A percentile compares a stretch with the other conserved stretches of the same genome.
phyloP scores from a whole-genome alignment of 2,113 vertebrate genomes.

The Odobenus rosmarus region DNA sequence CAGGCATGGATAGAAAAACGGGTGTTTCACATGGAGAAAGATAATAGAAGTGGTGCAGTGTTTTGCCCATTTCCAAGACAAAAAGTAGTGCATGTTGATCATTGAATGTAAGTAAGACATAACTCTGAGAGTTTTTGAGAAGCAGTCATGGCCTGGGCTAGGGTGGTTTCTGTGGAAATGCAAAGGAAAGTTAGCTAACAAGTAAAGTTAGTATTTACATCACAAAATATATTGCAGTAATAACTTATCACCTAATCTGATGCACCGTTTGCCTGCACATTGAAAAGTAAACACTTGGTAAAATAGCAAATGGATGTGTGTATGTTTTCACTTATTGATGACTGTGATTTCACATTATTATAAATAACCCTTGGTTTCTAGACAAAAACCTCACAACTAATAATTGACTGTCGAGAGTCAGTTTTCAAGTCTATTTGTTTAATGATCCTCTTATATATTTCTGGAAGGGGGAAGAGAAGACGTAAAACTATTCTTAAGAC shows the following conservation, averaged over 20 bases:
- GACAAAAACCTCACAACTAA: not conserved
- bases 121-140: not conserved
- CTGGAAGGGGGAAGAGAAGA: not conserved
- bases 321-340: conserved; percentile 1
- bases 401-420: not conserved
- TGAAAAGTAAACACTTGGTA: not conserved
- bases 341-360: not conserved
- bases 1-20: not conserved
- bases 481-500: not conserved
- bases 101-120: not conserved
- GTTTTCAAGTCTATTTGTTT: not conserved
- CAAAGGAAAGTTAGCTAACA: not conserved
- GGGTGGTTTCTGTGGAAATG: not conserved
- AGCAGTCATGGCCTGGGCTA: not conserved
- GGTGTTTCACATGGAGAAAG: not conserved
- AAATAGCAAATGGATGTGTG: not conserved
- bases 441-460: not conserved
- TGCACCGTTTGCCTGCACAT: not conserved
- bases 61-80: not conserved
- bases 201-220: not conserved
- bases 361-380: conserved; percentile 31
- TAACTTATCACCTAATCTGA: not conserved
- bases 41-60: not conserved
- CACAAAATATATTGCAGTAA: not conserved
- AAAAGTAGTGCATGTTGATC: not conserved